Conservation (phyloP, 2,888 invertebrate genomes). For the Crioceris asparagi region DNA sequence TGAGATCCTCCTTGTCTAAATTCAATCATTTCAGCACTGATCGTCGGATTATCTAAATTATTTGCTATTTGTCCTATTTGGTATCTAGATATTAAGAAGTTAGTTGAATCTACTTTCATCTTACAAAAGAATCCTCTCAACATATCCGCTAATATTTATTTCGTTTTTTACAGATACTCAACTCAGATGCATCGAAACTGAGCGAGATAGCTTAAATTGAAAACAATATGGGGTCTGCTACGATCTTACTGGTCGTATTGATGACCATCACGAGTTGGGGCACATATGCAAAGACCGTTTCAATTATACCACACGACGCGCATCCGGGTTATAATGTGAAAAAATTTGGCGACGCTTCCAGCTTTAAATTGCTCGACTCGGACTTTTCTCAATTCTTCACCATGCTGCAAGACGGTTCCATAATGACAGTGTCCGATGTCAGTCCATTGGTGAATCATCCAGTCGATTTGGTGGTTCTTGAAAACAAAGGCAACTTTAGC, state of each 20-base stretch:
- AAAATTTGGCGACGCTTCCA: slow-evolving; percentile 52
- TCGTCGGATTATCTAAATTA: too few species aligned
- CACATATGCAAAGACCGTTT: slow-evolving; percentile 30
- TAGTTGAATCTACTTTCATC: too few species aligned
- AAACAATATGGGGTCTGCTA: too few species aligned
- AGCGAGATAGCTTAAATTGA: slow-evolving; percentile 1
- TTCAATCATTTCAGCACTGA: too few species aligned
- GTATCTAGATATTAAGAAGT: too few species aligned
- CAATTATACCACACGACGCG: slow-evolving; percentile 79
- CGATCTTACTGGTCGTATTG: slow-evolving; percentile 15
- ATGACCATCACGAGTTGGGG: not conserved
- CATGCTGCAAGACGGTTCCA: slow-evolving; percentile 73
- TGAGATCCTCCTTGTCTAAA: too few species aligned
- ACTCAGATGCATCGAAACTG: slow-evolving; percentile 10
- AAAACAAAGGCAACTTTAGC: slow-evolving; percentile 70
- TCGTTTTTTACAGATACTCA: slow-evolving; percentile 10
- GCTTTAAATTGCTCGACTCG: slow-evolving; percentile 60
- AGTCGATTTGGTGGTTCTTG: slow-evolving; percentile 69
- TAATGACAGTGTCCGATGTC: slow-evolving; percentile 84
- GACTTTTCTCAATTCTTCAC: slow-evolving; percentile 79
- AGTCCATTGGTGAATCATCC: slow-evolving; percentile 71
- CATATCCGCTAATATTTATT: too few species aligned
- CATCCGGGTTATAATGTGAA: slow-evolving; percentile 82
- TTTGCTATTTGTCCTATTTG: too few species aligned
- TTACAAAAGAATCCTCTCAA: too few species aligned